A percentile compares a stretch with the other conserved stretches of the same genome.
Conservation (phyloP, 2,113 vertebrate species). For the Cinclus mexicanus region DNA sequence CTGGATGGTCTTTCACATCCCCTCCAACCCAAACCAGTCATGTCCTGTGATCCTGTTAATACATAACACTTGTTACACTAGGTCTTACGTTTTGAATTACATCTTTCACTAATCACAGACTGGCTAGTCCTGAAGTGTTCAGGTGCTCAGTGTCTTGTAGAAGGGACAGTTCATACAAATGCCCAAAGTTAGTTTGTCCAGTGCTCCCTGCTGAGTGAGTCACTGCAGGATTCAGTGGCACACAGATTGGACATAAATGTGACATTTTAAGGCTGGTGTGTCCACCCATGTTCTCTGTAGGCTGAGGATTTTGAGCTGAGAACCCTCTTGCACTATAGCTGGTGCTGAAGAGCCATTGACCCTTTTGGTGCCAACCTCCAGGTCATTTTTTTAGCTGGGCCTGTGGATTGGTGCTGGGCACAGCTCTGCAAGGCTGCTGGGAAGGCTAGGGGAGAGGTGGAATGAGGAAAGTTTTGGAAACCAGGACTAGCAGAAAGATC, state of each 20-base stretch:
- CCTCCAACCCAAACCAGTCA: not conserved
- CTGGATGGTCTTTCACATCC: not conserved
- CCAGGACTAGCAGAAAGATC: not conserved
- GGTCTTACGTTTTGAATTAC: not conserved
- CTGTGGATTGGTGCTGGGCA: not conserved
- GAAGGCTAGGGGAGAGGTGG: not conserved
- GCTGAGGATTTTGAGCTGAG: not conserved
- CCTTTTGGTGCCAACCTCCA: not conserved
- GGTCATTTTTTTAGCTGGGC: not conserved
- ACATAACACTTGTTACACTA: not conserved
- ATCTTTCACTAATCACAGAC: not conserved
- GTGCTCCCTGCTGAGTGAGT: not conserved
- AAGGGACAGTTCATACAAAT: not conserved
- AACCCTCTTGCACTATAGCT: not conserved
- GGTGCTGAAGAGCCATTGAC: not conserved
- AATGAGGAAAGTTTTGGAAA: not conserved
- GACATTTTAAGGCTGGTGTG: not conserved
- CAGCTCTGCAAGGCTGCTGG: not conserved
- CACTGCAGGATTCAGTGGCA: not conserved
- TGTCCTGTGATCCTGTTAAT: not conserved
- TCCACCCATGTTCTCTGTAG: not conserved
- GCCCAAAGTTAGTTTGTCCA: not conserved
- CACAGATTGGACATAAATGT: not conserved
- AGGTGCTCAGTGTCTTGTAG: not conserved
- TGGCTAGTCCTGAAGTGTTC: not conserved